Conservation (phyloP, 1,140 invertebrate genomes). For the Carposina sasakii region DNA sequence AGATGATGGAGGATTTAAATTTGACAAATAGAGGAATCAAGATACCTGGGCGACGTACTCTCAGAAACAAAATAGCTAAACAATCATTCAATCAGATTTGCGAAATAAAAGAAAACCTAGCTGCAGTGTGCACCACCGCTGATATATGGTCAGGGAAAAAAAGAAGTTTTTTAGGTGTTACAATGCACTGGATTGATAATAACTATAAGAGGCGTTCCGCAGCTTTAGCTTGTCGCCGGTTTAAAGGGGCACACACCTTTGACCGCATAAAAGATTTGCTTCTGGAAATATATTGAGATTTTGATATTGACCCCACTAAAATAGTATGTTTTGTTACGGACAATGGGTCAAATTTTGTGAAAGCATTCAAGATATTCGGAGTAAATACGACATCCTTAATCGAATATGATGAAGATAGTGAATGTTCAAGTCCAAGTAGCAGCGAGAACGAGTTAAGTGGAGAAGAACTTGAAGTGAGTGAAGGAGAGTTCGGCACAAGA, state of each 20-base stretch:
- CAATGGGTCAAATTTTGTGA: slow-evolving; percentile 23
- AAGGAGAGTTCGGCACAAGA: background rate
- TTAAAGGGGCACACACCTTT: slow-evolving; percentile 21
- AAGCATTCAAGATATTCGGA: slow-evolving; percentile 23
- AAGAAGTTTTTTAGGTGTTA: slow-evolving; percentile 22
- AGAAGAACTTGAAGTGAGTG: background rate
- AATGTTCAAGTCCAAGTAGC: too few relatives aligned
- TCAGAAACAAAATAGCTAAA: background rate
- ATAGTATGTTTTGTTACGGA: slow-evolving; percentile 25
- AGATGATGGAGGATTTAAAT: background rate
- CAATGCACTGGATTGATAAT: slow-evolving; percentile 22
- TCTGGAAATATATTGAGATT: slow-evolving; percentile 23
- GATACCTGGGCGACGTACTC: background rate
- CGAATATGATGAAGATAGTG: too few relatives aligned
- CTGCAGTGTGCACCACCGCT: slow-evolving; percentile 20
- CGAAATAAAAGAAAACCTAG: background rate
- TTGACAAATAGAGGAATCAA: background rate
- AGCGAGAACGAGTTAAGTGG: background rate
- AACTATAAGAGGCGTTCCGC: slow-evolving; percentile 19
- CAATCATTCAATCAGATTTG: background rate
- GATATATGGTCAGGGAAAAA: slow-evolving; percentile 26
- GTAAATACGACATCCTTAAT: too few relatives aligned
- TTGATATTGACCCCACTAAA: slow-evolving; percentile 23
- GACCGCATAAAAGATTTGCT: slow-evolving; percentile 20
- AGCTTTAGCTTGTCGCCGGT: slow-evolving; percentile 25